Percentiles rank a stretch among this genome's conserved stretches.
Conservation (phyloP, 2,113 vertebrate genomes). For the Heterotilapia buettikoferi region DNA sequence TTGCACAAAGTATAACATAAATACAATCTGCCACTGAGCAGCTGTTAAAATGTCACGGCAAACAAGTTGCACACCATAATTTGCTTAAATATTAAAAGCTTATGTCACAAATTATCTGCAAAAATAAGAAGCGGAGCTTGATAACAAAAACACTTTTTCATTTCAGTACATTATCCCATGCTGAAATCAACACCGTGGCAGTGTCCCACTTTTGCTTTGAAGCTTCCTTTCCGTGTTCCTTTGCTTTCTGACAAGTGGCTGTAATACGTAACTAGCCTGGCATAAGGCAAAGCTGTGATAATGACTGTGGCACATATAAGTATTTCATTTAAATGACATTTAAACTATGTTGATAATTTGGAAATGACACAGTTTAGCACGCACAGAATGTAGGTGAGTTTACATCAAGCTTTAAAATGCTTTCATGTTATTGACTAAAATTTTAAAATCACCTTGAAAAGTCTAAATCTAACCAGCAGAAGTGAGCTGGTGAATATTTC, state of each 20-base stretch:
- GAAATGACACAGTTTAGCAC: neutral
- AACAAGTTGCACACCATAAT: neutral
- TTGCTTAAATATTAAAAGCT: neutral
- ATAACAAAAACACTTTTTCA: neutral
- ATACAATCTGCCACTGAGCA: neutral
- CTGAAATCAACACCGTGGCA: conserved; percentile 37
- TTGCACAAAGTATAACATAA: neutral
- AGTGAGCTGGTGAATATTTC: neutral
- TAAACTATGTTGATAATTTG: neutral
- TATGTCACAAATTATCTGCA: conserved; percentile 27
- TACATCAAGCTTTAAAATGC: neutral
- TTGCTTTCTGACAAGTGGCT: neutral
- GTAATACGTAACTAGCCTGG: neutral
- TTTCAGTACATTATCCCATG: conserved; percentile 43
- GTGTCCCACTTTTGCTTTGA: conserved; percentile 37
- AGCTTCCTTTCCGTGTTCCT: conserved; percentile 42
- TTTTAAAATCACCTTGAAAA: neutral
- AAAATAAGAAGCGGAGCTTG: conserved; percentile 24
- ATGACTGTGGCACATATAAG: neutral
- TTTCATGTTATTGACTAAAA: neutral
- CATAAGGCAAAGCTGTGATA: neutral
- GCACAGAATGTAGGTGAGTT: neutral
- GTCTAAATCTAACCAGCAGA: neutral
- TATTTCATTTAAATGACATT: neutral
- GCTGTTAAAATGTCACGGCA: neutral